Conservation (phyloP, 2,888 invertebrate genomes). For the Sceliomorpha sp. region DNA sequence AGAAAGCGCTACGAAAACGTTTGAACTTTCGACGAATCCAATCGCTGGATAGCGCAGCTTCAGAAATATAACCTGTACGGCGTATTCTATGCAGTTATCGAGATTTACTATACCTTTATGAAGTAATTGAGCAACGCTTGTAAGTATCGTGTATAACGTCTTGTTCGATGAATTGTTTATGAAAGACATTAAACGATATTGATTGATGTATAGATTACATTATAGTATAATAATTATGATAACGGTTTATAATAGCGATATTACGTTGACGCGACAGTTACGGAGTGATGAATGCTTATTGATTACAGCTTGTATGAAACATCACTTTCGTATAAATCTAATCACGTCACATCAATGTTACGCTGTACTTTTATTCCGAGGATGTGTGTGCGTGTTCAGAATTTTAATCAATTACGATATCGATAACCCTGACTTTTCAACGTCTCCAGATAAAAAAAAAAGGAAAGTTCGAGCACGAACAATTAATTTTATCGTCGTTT, state of each 20-base stretch:
- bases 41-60: no score
- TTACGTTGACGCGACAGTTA: slow-evolving; percentile 48
- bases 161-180: no score
- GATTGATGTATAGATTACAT: slow-evolving; percentile 43
- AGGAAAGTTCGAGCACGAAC: no score
- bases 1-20: no score
- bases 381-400: slow-evolving; percentile 1
- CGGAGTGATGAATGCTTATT: slow-evolving; percentile 51
- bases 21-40: no score
- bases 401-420: background rate
- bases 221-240: slow-evolving; percentile 39
- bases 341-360: slow-evolving; percentile 32
- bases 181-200: slow-evolving; percentile 39
- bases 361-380: slow-evolving; percentile 14
- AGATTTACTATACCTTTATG: no score
- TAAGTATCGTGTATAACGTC: no score
- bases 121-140: no score
- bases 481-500: no score
- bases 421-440: background rate
- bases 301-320: slow-evolving; percentile 39
- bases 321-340: slow-evolving; percentile 46
- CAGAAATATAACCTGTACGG: no score
- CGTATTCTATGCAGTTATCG: no score
- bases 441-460: no score
- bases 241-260: slow-evolving; percentile 46